phyloP scores from a whole-genome alignment of 2,888 invertebrate species.

The Mythimna ferrago region DNA sequence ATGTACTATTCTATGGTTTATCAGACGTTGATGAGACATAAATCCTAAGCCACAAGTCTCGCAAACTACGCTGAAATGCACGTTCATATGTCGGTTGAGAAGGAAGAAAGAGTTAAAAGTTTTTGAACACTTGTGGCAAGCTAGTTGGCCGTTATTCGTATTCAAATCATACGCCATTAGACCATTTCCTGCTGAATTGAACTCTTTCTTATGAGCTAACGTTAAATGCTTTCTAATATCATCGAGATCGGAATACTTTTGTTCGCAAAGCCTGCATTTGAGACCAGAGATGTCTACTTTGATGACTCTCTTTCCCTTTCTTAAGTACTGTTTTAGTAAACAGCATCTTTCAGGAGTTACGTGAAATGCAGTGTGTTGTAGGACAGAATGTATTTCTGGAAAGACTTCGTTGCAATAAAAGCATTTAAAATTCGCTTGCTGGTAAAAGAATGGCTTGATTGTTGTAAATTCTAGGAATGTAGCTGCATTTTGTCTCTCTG shows the following conservation, averaged over 20 bases:
- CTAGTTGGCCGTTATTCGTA: conserved; percentile 75
- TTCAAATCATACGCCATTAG: conserved; percentile 84
- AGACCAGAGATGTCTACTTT: conserved; percentile 86
- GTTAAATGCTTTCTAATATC: conserved; percentile 81
- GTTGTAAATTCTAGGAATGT: conserved; percentile 84
- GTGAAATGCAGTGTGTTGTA: conserved; percentile 79
- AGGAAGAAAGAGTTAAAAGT: conserved; percentile 85
- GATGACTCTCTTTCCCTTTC: conserved; percentile 85
- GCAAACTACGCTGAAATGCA: conserved; percentile 85
- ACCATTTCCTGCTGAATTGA: conserved; percentile 85
- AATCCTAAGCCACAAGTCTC: conserved; percentile 87
- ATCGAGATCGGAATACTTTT: conserved; percentile 82
- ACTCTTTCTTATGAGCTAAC: conserved; percentile 81
- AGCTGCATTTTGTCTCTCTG: conserved; percentile 86
- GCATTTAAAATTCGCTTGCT: conserved; percentile 87
- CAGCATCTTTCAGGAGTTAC: conserved; percentile 75
- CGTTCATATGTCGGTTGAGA: conserved; percentile 87
- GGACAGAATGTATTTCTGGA: conserved; percentile 81
- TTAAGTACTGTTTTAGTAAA: conserved; percentile 81
- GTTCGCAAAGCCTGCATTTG: conserved; percentile 83
- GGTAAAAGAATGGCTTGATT: conserved; percentile 85
- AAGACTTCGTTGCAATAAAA: conserved; percentile 86
- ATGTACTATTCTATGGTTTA: conserved; percentile 84
- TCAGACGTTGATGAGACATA: conserved; percentile 84
- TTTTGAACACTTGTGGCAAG: conserved; percentile 84